Base-by-base conservation (phyloP, 2,888 invertebrate species). In the Cataglyphis cursor region DNA sequence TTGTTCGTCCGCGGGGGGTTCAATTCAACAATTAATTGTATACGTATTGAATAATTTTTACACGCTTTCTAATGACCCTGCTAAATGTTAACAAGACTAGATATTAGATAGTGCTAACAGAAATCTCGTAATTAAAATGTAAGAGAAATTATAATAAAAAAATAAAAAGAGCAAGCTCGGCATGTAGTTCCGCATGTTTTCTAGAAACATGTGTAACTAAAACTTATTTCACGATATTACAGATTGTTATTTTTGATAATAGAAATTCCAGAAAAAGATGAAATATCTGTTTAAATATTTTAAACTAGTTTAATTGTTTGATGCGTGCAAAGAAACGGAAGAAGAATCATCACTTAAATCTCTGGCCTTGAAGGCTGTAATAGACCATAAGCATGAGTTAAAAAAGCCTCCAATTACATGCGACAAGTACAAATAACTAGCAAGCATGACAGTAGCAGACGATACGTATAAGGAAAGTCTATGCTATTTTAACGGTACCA, bases 401-500 rank as follows among this genome's bases (percentile, higher is more conserved):
- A 80, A 59, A 44, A 35, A 59, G 78, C 44, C 35, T 44, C 59
- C 66, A 82, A 82, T 82, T 66, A 66, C 38, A 78, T 38, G 66
- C 57, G 65, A 78, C 81, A 81, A 75, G 82, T 65, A 82, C 66
- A 68, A 78, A 68, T 68, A 82, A 65, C 78, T 38, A 59, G 75
- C 61, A 48, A 68, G 78, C 82, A 82, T 66, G 78, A 61, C 82
- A 59, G 65, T 54, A 76, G 82, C 68, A 51, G 48, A 80, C 38
- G 66, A 68, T 78, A 68, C 48, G 51, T 78, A 78, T 68, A 65
- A 82, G 82, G 76, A 66, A 76, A 65, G 64, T 59, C 76, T 65
- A 76, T 48, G 78, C 61, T 21, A 78, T 82, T 82, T 82, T 82
- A 82, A 82, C 82, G 82, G 82, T 82, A 82, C 61, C 59, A 5